A percentile compares a stretch with the other conserved stretches of the same genome.
These are phyloP conservation scores for Sebastes oblongus DNA, from an alignment of 2,797 vertebrate species.

Conservation along the genomic window DNA sequence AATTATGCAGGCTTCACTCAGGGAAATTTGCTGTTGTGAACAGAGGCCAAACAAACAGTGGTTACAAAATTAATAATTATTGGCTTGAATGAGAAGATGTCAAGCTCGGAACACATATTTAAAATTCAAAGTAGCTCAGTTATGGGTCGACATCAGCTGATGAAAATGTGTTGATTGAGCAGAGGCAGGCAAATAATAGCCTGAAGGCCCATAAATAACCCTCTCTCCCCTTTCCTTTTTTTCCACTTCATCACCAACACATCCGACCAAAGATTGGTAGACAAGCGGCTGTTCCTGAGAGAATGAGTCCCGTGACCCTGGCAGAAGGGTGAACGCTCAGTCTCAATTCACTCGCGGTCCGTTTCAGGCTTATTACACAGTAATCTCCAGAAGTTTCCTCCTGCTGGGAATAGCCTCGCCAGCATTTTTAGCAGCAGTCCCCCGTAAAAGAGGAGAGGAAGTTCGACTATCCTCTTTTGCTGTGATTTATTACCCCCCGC, in stretches of 20 bases:
- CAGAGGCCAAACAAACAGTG: neutral
- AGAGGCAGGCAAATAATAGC: slow-evolving; percentile 31
- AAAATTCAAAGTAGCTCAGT: slow-evolving; percentile 41
- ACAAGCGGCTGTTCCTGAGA: slow-evolving; percentile 57
- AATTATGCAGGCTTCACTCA: neutral
- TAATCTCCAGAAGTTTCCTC: slow-evolving; percentile 73
- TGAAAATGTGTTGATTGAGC: slow-evolving; percentile 30
- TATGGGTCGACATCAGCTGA: slow-evolving; percentile 24
- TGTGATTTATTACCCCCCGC: slow-evolving; percentile 68
- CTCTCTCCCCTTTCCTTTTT: neutral
- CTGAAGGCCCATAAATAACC: slow-evolving; percentile 22
- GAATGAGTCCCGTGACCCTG: slow-evolving; percentile 68
- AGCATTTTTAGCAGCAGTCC: slow-evolving; percentile 56
- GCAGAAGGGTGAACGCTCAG: slow-evolving; percentile 70
- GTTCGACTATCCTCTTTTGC: slow-evolving; percentile 54
- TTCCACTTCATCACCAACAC: slow-evolving; percentile 36
- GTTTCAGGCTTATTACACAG: slow-evolving; percentile 73
- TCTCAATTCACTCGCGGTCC: slow-evolving; percentile 72
- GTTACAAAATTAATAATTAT: no score
- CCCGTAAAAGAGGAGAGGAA: slow-evolving; percentile 41
- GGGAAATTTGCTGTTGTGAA: neutral
- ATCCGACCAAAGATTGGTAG: slow-evolving; percentile 50
- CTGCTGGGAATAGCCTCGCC: slow-evolving; percentile 69
- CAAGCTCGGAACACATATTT: neutral
- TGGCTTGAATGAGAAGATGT: neutral